Conservation (phyloP, 2,113 vertebrate genomes). For the Morone chrysops region DNA sequence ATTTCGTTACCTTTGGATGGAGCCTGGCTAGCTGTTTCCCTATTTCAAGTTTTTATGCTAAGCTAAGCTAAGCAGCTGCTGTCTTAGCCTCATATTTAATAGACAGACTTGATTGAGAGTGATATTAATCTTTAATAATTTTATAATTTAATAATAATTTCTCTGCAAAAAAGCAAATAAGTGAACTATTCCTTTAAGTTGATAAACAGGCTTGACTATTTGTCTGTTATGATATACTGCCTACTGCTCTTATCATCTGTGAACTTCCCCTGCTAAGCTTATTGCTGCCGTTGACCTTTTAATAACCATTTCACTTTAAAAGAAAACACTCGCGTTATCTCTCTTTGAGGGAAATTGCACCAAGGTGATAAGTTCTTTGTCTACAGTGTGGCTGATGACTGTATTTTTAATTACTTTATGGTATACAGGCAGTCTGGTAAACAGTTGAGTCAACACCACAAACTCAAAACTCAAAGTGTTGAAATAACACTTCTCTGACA, state of each 20-base stretch:
- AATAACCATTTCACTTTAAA: slow-evolving; percentile 8
- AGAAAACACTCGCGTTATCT: slow-evolving; percentile 38
- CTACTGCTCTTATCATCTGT: slow-evolving; percentile 21
- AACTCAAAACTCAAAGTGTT: not conserved
- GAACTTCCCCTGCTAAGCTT: slow-evolving; percentile 1
- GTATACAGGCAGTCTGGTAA: slow-evolving; percentile 12
- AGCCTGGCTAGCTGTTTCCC: not conserved
- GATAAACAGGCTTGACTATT: not conserved
- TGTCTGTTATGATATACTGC: slow-evolving; percentile 16
- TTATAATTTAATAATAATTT: too few species aligned
- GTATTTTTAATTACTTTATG: slow-evolving; percentile 21
- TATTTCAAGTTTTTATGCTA: not conserved
- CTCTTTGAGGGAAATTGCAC: slow-evolving; percentile 15
- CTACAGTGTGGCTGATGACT: not conserved
- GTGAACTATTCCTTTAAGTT: not conserved
- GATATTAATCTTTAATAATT: not conserved
- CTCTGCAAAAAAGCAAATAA: not conserved
- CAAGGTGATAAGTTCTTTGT: slow-evolving; percentile 11
- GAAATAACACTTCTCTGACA: not conserved
- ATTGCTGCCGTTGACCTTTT: slow-evolving; percentile 46
- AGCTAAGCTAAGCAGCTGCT: not conserved
- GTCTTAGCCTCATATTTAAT: not conserved
- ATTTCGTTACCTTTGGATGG: not conserved
- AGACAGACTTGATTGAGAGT: not conserved
- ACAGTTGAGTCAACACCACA: not conserved